Base-by-base conservation (phyloP, 2,797 vertebrate species). In the Tiaroga cobitis region DNA sequence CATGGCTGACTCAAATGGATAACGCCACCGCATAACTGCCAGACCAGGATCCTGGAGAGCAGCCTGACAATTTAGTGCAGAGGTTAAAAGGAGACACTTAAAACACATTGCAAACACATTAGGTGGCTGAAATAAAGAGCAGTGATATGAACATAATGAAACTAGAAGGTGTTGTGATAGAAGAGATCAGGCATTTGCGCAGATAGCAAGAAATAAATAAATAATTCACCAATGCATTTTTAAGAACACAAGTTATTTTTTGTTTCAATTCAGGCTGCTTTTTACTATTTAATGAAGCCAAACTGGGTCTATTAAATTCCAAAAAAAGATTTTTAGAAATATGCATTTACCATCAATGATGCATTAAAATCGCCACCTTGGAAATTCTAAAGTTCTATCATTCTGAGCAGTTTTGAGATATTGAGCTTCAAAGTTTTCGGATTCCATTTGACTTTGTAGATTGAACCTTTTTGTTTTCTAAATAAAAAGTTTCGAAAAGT, bases 11-110 rank as follows among this genome's bases (percentile, higher is more conserved):
- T 91, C 88, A 80, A 86, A 92, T 87, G 88, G 85, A 88, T 85
- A 87, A 46, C 69, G 70, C 75, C 84, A 89, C 89, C 90, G 89
- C 92, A 93, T 90, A 92, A 83, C 91, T 92, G 92, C 93, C 93
- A 91, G 79, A 88, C 86, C 63, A 78, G 83, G 87, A 91, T 90
- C 89, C 72, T 87, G 86, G 89, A 91, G 83, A 91, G 90, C 69
- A 86, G 90, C 84, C 89, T 89, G 87, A 88, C 87, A 90, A 91
- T 91, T 93, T 89, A 78, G 39, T 81, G 70, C 9, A 7, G 21
- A 77, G 51, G 63, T 86, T 86, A 87, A 92, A 91, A 87, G 82
- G 79, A 87, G 63, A 54, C 68, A 84, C 24, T 70, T 74, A 49
- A 46, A 61, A 75, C 19, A 74, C 16, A 54, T 67, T 83, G 67